Evolutionary conservation across 2,797 vertebrate genomes (phyloP).

Genomic region (Pantherophis alleghaniensis): DNA sequence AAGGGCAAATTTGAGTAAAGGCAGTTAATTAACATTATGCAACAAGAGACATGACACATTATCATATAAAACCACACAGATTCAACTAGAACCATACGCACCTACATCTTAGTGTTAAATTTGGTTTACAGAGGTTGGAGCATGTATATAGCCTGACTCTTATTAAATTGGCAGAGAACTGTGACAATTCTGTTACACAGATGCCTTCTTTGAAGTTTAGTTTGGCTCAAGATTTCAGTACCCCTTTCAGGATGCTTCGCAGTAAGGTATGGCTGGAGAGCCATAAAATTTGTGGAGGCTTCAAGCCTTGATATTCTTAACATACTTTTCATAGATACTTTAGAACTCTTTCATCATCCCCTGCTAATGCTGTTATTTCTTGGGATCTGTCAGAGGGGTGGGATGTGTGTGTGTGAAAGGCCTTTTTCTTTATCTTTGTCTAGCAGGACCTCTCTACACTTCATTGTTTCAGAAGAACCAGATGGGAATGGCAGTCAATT

Average conservation of each 20-base stretch:
- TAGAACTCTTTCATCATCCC: conserved; percentile 57
- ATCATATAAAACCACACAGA: background rate
- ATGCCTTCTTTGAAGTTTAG: conserved; percentile 65
- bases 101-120: background rate
- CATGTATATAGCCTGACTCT: conserved; percentile 57
- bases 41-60: background rate
- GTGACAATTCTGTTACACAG: conserved; percentile 65
- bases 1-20: background rate
- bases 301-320: conserved; percentile 61
- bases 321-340: conserved; percentile 64
- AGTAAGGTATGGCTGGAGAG: conserved; percentile 60
- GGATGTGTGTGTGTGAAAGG: conserved; percentile 41
- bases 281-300: conserved; percentile 59
- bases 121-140: conserved; percentile 55
- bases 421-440: conserved; percentile 50
- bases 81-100: background rate
- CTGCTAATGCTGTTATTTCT: conserved; percentile 56
- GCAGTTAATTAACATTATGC: background rate
- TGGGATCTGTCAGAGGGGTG: conserved; percentile 45
- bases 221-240: conserved; percentile 48
- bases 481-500: conserved; percentile 72
- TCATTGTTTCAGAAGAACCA: conserved; percentile 69
- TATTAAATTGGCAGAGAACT: conserved; percentile 63
- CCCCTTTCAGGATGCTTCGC: conserved; percentile 52
- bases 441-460: conserved; percentile 58